Base-by-base conservation (phyloP, 2,797 vertebrate species). In the Lophotriccus pileatus region DNA sequence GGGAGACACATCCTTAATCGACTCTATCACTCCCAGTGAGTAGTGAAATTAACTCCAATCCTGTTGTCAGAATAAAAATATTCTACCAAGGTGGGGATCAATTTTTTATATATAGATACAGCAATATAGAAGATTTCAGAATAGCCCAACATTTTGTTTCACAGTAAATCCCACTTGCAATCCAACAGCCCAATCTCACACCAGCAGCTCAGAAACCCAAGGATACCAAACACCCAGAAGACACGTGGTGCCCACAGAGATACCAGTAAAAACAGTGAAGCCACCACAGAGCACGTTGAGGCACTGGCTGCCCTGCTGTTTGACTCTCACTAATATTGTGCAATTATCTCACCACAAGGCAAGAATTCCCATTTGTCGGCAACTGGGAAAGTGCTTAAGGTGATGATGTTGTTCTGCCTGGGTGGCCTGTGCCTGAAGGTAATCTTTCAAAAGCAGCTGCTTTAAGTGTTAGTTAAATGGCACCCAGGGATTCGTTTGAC, bases 381-480 rank as follows among this genome's bases (percentile, higher is more conserved):
- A 95, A 94, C 95, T 97, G 97, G 96, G 87, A 94, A 97, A 97
- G 97, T 95, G 97, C 98, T 97, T 98, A 96, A 44, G 84, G 92
- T 97, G 96, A 96, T 97, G 97, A 98, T 98, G 97, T 97, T 96
- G 97, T 98, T 98, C 98, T 98, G 97, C 98, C 87, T 98, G 98
- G 98, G 98, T 98, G 98, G 98, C 96, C 98, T 84, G 68, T 83
- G 95, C 95, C 95, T 96, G 75, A 97, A 98, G 97, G 97, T 98
- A 98, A 98, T 98, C 97, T 98, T 97, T 97, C 97, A 97, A 95
- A 96, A 96, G 96, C 98, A 98, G 98, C 98, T 98, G 98, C 98
- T 98, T 96, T 95, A 97, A 97, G 96, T 44, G 74, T 97, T 96
- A 95, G 97, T 97, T 98, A 98, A 98, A 98, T 97, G 96, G 95